These are phyloP conservation scores for Tromatobia lineatoria DNA, from an alignment of 2,888 invertebrate genomes.

Conservation along the genomic window DNA sequence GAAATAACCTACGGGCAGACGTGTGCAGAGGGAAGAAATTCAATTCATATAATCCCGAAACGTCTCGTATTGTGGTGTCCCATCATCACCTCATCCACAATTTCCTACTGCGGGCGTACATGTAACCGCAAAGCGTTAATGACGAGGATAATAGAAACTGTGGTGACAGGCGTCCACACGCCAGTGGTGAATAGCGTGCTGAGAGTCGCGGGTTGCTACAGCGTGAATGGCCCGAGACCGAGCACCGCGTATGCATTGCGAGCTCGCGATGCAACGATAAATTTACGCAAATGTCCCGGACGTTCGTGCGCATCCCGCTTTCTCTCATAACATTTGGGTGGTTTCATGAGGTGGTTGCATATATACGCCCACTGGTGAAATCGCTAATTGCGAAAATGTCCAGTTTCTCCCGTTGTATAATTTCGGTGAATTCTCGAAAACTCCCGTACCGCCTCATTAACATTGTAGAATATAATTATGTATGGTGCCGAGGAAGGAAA, in stretches of 20 bases:
- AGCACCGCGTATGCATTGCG: not conserved
- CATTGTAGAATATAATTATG: slow-evolving; percentile 23
- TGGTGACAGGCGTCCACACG: slow-evolving; percentile 62
- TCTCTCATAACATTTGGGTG: slow-evolving; percentile 21
- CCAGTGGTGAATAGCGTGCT: slow-evolving; percentile 56
- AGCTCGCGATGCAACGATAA: slow-evolving; percentile 56
- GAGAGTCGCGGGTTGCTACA: slow-evolving; percentile 44
- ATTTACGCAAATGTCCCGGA: slow-evolving; percentile 65
- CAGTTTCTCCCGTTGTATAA: slow-evolving; percentile 1
- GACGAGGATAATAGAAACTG: slow-evolving; percentile 67
- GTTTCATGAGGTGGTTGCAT: slow-evolving; percentile 3
- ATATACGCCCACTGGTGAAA: not conserved
- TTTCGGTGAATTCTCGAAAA: slow-evolving; percentile 16
- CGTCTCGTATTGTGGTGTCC: slow-evolving; percentile 8
- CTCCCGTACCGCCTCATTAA: slow-evolving; percentile 9
- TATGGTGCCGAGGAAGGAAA: slow-evolving; percentile 1
- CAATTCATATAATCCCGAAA: slow-evolving; percentile 27
- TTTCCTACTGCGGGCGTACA: slow-evolving; percentile 52
- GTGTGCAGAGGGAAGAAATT: not conserved
- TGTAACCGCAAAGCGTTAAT: slow-evolving; percentile 63
- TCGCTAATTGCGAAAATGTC: slow-evolving; percentile 40
- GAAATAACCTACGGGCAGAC: not conserved
- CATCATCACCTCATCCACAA: slow-evolving; percentile 54
- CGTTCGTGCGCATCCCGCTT: slow-evolving; percentile 40
- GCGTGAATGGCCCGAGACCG: slow-evolving; percentile 23